Percentiles rank a stretch among this genome's conserved stretches.
Evolutionary conservation across 2,888 invertebrate species (phyloP).

Genomic region (Leptopilina syphax): DNA sequence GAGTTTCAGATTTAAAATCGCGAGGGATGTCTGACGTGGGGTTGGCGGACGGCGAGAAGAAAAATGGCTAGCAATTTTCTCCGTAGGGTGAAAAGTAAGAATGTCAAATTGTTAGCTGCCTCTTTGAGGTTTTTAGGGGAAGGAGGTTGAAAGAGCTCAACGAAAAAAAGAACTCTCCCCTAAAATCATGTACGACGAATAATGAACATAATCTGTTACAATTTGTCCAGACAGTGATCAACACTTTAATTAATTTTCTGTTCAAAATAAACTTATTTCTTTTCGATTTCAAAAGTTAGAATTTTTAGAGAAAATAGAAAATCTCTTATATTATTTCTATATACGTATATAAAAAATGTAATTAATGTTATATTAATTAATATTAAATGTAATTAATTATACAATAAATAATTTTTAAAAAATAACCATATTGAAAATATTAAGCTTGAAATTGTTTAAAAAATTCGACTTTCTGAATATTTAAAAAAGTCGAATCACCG

Average conservation of each 20-base stretch:
- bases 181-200: conserved; percentile 8
- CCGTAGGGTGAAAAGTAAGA: conserved; percentile 56
- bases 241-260: not conserved
- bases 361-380: no score
- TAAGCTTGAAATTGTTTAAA: no score
- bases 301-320: no score
- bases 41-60: conserved; percentile 57
- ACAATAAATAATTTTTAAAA: no score
- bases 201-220: conserved; percentile 20
- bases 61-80: conserved; percentile 63
- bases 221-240: not conserved
- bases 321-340: no score
- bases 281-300: no score
- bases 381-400: no score
- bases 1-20: conserved; percentile 57
- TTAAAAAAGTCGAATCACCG: no score
- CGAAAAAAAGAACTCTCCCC: not conserved
- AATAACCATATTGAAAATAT: no score
- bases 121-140: conserved; percentile 56
- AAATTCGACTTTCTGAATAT: no score
- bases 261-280: no score
- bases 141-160: conserved; percentile 1
- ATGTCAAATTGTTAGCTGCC: conserved; percentile 60
- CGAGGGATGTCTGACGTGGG: conserved; percentile 46
- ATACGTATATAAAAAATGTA: no score